These are phyloP conservation scores for Macroglossus sobrinus DNA, from an alignment of 2,113 vertebrate species.

Conservation along the genomic window DNA sequence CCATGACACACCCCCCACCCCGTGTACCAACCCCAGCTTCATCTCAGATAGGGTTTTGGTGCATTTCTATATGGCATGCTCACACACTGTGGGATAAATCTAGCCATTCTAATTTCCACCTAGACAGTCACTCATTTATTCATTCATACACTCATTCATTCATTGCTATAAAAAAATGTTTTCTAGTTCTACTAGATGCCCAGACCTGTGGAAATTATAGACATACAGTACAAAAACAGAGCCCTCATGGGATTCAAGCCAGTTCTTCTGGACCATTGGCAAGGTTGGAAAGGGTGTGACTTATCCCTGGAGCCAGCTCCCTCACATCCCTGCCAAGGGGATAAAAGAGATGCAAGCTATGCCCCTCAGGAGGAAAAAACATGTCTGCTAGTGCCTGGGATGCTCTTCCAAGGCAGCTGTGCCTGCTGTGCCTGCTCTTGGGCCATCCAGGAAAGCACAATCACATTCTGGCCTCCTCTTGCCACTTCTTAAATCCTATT, in stretches of 20 bases:
- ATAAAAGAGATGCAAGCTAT: neutral
- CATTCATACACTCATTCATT: neutral
- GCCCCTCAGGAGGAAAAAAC: neutral
- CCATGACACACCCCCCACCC: neutral
- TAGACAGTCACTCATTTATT: no score
- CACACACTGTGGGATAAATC: neutral
- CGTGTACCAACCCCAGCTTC: neutral
- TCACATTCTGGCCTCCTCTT: neutral
- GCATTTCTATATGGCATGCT: no score
- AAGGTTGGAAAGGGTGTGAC: neutral
- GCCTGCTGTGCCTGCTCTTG: no score
- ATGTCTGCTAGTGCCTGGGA: neutral
- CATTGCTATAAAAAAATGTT: neutral
- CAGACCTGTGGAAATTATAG: neutral
- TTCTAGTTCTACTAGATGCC: neutral
- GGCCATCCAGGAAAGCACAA: neutral
- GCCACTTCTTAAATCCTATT: neutral
- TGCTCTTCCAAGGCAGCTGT: neutral
- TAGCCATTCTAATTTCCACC: neutral
- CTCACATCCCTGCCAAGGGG: neutral
- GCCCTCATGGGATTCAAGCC: neutral
- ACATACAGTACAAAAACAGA: neutral
- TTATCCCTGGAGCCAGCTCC: accelerated
- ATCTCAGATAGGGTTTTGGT: neutral
- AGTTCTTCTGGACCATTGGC: neutral